Percentiles rank a stretch among this genome's conserved stretches.
These are phyloP conservation scores for Chloropsis hardwickii DNA, from an alignment of 2,113 vertebrate genomes.

Conservation along the genomic window DNA sequence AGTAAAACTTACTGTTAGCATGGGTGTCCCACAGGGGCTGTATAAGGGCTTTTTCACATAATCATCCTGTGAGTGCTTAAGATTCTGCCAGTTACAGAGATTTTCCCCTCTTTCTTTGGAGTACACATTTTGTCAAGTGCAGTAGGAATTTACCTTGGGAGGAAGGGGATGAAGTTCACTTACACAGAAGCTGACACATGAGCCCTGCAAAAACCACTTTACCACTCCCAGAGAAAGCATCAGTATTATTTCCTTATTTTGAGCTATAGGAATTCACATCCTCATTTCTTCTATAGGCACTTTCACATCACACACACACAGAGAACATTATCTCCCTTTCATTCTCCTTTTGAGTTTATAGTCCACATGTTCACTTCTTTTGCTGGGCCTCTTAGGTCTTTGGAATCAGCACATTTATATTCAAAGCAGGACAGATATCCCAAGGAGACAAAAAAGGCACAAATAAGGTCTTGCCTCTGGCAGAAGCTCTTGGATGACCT, in stretches of 20 bases:
- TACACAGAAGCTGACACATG: slow-evolving; percentile 34
- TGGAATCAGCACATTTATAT: neutral
- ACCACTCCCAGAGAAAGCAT: slow-evolving; percentile 27
- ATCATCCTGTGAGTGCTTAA: slow-evolving; percentile 15
- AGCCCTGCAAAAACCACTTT: slow-evolving; percentile 23
- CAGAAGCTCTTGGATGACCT: neutral
- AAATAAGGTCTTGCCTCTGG: neutral
- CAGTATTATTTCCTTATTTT: slow-evolving; percentile 24
- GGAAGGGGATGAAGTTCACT: neutral
- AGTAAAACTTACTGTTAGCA: slow-evolving; percentile 56
- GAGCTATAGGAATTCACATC: slow-evolving; percentile 34
- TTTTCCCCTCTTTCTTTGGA: slow-evolving; percentile 12
- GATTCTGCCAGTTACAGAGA: slow-evolving; percentile 32
- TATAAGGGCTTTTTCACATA: slow-evolving; percentile 37
- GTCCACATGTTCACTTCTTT: neutral
- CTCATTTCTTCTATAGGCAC: slow-evolving; percentile 34
- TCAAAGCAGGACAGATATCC: neutral
- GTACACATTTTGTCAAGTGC: slow-evolving; percentile 5
- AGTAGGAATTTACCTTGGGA: slow-evolving; percentile 38
- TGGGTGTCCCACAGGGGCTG: neutral
- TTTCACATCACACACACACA: neutral
- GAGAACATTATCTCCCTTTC: neutral
- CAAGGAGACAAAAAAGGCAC: neutral
- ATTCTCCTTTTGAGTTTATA: neutral
- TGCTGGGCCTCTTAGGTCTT: neutral